A percentile compares a stretch with the other conserved stretches of the same genome.
These are phyloP conservation scores for Neodiprion fabricii DNA, from an alignment of 1,140 invertebrate genomes.

Conservation along the genomic window DNA sequence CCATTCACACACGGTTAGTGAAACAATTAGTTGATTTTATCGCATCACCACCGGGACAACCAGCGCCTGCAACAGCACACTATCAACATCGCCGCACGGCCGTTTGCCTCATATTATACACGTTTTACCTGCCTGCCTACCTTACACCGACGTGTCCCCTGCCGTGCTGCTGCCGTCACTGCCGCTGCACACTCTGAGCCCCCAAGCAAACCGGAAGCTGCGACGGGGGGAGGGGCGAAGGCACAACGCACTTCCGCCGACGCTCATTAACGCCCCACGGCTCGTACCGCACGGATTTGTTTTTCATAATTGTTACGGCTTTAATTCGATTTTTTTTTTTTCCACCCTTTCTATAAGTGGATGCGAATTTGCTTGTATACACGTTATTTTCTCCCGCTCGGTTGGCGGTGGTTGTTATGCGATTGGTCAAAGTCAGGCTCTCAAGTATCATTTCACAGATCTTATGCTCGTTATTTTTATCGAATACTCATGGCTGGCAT, in stretches of 20 bases:
- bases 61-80: background rate
- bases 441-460: too few species aligned
- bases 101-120: too few species aligned
- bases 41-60: constrained; percentile 43
- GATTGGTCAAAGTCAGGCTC: too few species aligned
- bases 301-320: constrained; percentile 51
- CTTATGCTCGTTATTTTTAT: too few species aligned
- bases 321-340: constrained; percentile 53
- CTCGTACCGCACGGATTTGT: constrained; percentile 54
- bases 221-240: constrained; percentile 28
- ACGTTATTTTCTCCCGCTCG: too few species aligned
- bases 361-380: too few species aligned
- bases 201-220: constrained; percentile 56
- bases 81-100: background rate
- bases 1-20: constrained; percentile 60
- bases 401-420: too few species aligned
- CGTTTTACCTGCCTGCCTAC: background rate
- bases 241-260: constrained; percentile 53
- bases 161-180: background rate
- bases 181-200: constrained; percentile 35
- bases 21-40: constrained; percentile 64
- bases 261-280: constrained; percentile 56
- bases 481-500: too few species aligned
- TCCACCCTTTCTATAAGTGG: background rate
- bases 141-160: too few species aligned